These are phyloP conservation scores for Glandiceps talaboti DNA, from an alignment of 53 echinoderm and acorn worm species.

Conservation along the genomic window DNA sequence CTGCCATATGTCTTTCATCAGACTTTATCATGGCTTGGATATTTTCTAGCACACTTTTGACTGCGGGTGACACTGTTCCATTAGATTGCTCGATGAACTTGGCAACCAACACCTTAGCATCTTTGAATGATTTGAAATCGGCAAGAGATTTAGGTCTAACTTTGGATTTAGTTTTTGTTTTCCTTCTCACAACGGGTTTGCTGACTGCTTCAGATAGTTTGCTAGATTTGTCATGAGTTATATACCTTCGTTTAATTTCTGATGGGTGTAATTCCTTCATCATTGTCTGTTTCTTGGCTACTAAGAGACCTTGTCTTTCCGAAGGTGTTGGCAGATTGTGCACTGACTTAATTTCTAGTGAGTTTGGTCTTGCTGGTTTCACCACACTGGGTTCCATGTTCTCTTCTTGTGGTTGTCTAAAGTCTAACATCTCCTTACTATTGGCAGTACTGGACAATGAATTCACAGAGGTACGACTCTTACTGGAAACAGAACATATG, in stretches of 20 bases:
- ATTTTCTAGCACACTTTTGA: constrained; percentile 61
- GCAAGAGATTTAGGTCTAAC: constrained; percentile 71
- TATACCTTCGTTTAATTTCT: not conserved
- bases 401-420: not conserved
- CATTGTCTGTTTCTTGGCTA: not conserved
- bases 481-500: not conserved
- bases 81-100: constrained; percentile 42
- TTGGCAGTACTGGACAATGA: not conserved
- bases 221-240: not conserved
- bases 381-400: not conserved
- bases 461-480: not conserved
- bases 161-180: constrained; percentile 15
- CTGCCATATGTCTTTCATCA: constrained; percentile 63
- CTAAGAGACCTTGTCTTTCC: not conserved
- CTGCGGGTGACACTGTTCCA: constrained; percentile 44
- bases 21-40: constrained; percentile 63
- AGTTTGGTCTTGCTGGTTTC: not conserved
- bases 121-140: constrained; percentile 43
- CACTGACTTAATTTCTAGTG: not conserved
- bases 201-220: not conserved
- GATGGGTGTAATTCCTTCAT: not conserved
- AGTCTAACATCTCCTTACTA: not conserved
- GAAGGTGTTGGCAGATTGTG: not conserved
- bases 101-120: constrained; percentile 42
- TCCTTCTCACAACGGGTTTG: not conserved